Percentiles rank a stretch among this genome's conserved stretches.
phyloP scores from a whole-genome alignment of 2,797 vertebrate species.

The Acrocephalus scirpaceus region DNA sequence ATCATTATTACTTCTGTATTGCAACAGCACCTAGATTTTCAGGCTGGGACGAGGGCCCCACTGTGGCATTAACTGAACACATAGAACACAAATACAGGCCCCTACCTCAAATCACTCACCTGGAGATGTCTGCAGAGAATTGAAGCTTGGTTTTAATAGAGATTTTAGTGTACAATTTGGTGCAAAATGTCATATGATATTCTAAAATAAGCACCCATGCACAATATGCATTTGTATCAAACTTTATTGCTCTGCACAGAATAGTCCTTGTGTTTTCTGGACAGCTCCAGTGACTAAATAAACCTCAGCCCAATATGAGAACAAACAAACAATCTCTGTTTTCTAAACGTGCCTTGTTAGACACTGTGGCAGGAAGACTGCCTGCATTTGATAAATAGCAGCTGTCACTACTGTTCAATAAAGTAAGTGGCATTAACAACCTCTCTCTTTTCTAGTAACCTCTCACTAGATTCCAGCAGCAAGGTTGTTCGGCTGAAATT shows the following conservation, averaged over 20 bases:
- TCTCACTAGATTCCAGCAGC: neutral
- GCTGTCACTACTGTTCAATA: neutral
- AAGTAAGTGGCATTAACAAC: neutral
- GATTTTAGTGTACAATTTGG: neutral
- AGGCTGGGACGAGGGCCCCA: neutral
- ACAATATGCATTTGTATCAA: neutral
- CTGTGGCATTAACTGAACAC: neutral
- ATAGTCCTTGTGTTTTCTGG: neutral
- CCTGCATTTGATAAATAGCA: neutral
- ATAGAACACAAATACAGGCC: neutral
- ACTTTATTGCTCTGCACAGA: neutral
- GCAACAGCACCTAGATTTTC: neutral
- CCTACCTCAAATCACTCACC: neutral
- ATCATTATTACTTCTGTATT: slow-evolving; percentile 14
- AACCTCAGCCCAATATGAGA: neutral
- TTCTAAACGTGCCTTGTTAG: neutral
- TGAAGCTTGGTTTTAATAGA: neutral
- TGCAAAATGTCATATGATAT: neutral
- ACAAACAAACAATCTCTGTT: neutral
- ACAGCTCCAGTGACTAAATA: neutral
- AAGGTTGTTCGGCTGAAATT: neutral
- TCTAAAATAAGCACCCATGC: neutral
- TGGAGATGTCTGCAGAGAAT: neutral
- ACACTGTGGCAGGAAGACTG: neutral
- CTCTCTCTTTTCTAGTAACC: neutral